Conservation (phyloP, 2,888 invertebrate species). For the Alloplasta piceator region DNA sequence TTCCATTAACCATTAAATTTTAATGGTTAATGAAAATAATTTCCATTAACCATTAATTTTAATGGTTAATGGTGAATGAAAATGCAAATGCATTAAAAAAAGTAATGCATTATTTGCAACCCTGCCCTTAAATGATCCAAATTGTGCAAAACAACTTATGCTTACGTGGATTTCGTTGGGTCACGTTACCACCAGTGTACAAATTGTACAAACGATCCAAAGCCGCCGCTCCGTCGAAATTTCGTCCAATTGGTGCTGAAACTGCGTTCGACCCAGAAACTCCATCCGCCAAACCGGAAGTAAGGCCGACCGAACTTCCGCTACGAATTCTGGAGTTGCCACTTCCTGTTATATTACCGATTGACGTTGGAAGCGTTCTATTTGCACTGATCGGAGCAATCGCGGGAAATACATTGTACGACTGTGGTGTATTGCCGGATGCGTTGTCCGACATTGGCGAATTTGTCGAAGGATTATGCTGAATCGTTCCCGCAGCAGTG, state of each 20-base stretch:
- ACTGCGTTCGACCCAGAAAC: neutral
- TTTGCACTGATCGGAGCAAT: constrained; percentile 12
- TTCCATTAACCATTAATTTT: no score
- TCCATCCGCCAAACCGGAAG: constrained; percentile 10
- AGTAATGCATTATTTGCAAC: no score
- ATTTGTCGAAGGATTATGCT: constrained; percentile 23
- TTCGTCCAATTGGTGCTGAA: neutral
- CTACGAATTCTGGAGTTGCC: constrained; percentile 21
- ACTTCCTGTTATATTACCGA: neutral
- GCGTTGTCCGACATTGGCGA: neutral
- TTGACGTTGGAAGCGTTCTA: neutral
- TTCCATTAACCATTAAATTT: no score
- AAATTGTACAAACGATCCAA: constrained; percentile 49
- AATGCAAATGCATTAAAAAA: no score
- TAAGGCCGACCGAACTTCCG: constrained; percentile 2
- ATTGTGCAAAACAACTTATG: neutral
- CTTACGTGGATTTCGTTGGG: constrained; percentile 43
- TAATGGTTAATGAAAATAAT: no score
- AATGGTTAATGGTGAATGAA: no score
- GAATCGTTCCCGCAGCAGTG: neutral
- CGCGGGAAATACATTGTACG: constrained; percentile 27
- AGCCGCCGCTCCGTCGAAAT: constrained; percentile 37
- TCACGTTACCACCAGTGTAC: neutral
- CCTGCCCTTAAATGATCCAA: no score
- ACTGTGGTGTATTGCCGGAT: constrained; percentile 12